These are phyloP conservation scores for Ochropleura leucogaster DNA, from an alignment of 2,888 invertebrate genomes.

Conservation along the genomic window DNA sequence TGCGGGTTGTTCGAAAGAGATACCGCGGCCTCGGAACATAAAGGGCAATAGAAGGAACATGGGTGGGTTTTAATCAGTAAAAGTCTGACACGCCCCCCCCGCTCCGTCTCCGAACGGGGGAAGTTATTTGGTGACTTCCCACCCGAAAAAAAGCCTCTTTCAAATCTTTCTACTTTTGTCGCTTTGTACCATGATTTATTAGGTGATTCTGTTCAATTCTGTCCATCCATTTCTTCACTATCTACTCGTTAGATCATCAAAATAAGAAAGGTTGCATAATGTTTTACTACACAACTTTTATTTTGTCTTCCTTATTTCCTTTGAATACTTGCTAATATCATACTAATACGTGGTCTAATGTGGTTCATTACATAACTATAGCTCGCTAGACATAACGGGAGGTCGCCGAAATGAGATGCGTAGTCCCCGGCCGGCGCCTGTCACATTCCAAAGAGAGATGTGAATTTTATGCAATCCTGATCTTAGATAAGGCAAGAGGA, in stretches of 20 bases:
- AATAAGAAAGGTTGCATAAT: background rate
- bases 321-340: slow-evolving; percentile 39
- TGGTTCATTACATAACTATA: slow-evolving; percentile 69
- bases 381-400: slow-evolving; percentile 67
- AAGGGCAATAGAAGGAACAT: too few species aligned
- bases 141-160: too few species aligned
- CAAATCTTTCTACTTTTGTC: background rate
- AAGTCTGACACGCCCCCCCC: too few species aligned
- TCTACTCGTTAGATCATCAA: background rate
- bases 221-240: background rate
- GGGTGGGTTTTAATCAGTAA: too few species aligned
- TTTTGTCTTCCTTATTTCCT: slow-evolving; percentile 26
- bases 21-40: too few species aligned
- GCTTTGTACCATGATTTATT: background rate
- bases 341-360: slow-evolving; percentile 59
- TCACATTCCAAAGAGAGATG: slow-evolving; percentile 85
- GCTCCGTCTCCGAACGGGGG: too few species aligned
- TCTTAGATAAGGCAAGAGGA: slow-evolving; percentile 86
- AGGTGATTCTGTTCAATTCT: background rate
- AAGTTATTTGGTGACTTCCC: too few species aligned
- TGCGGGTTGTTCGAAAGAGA: too few species aligned
- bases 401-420: slow-evolving; percentile 83
- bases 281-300: background rate
- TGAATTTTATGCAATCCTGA: slow-evolving; percentile 89
- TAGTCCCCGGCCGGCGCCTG: slow-evolving; percentile 78